These are phyloP conservation scores for Australoheros scitulus DNA, from an alignment of 2,113 vertebrate species.

Conservation along the genomic window DNA sequence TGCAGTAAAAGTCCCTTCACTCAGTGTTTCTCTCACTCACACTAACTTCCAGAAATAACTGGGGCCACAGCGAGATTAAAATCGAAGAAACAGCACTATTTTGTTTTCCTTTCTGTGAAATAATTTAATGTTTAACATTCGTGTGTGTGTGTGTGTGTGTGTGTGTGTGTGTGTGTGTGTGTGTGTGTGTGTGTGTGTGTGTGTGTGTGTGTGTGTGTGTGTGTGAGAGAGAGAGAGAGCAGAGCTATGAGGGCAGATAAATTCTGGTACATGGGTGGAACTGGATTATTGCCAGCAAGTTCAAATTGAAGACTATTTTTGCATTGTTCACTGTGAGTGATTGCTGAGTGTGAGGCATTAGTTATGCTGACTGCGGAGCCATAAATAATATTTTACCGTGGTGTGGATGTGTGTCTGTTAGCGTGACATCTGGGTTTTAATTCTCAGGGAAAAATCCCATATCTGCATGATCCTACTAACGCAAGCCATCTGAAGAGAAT, in stretches of 20 bases:
- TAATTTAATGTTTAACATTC: constrained; percentile 31
- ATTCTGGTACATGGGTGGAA: constrained; percentile 48
- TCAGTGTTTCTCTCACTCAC: constrained; percentile 20
- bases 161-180: background rate
- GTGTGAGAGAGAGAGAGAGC: background rate
- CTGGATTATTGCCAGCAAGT: constrained; percentile 58
- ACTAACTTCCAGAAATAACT: constrained; percentile 33
- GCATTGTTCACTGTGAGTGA: constrained; percentile 72
- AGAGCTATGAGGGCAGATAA: constrained; percentile 32
- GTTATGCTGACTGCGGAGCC: constrained; percentile 69
- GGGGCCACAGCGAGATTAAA: constrained; percentile 22
- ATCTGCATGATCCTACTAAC: constrained; percentile 75
- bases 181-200: background rate
- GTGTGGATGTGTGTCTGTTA: constrained; percentile 59
- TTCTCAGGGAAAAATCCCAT: constrained; percentile 63
- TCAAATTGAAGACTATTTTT: constrained; percentile 64
- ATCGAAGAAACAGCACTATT: constrained; percentile 28
- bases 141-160: background rate
- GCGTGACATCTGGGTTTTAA: constrained; percentile 75
- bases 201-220: background rate
- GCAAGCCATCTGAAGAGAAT: constrained; percentile 74
- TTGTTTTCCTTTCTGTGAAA: constrained; percentile 49
- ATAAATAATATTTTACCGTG: constrained; percentile 74
- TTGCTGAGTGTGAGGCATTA: constrained; percentile 63
- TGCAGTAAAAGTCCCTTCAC: constrained; percentile 16